Conservation (phyloP, 1,140 invertebrate genomes). For the Drosophila repletoides region DNA sequence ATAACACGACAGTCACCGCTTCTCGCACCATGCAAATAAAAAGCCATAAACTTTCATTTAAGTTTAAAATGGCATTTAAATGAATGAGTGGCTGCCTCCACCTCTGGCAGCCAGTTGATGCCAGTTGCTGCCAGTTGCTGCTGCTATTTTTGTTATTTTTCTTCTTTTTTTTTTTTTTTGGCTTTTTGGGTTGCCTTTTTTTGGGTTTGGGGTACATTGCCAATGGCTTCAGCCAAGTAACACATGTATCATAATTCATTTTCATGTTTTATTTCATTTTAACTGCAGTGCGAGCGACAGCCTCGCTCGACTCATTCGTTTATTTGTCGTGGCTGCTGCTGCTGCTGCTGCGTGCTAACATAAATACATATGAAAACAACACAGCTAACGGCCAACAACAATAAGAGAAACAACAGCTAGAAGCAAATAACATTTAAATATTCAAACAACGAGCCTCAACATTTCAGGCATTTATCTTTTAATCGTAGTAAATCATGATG, state of each 20-base stretch:
- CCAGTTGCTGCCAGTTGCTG: slow-evolving; percentile 6
- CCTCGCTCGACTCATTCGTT: slow-evolving; percentile 34
- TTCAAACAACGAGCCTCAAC: slow-evolving; percentile 15
- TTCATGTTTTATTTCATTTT: slow-evolving; percentile 74
- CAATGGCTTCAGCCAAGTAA: slow-evolving; percentile 35
- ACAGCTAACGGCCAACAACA: slow-evolving; percentile 30
- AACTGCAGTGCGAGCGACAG: slow-evolving; percentile 38
- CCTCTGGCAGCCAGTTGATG: slow-evolving; percentile 14
- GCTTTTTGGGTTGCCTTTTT: background rate
- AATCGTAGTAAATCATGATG: too few relatives aligned
- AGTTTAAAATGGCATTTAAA: slow-evolving; percentile 82
- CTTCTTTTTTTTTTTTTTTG: slow-evolving; percentile 8
- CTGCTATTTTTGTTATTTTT: slow-evolving; percentile 15
- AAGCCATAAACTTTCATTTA: slow-evolving; percentile 82
- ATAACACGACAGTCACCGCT: slow-evolving; percentile 6
- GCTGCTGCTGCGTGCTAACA: slow-evolving; percentile 65
- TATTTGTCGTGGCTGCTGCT: slow-evolving; percentile 62
- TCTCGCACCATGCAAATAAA: slow-evolving; percentile 71
- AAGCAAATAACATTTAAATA: slow-evolving; percentile 21
- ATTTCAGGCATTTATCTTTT: too few relatives aligned
- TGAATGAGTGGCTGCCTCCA: slow-evolving; percentile 68
- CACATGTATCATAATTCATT: slow-evolving; percentile 82
- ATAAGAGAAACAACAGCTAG: slow-evolving; percentile 32
- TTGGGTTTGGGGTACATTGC: background rate
- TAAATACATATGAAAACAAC: slow-evolving; percentile 63